Conservation (phyloP, 2,888 invertebrate genomes). For the Chloromyia formosa region DNA sequence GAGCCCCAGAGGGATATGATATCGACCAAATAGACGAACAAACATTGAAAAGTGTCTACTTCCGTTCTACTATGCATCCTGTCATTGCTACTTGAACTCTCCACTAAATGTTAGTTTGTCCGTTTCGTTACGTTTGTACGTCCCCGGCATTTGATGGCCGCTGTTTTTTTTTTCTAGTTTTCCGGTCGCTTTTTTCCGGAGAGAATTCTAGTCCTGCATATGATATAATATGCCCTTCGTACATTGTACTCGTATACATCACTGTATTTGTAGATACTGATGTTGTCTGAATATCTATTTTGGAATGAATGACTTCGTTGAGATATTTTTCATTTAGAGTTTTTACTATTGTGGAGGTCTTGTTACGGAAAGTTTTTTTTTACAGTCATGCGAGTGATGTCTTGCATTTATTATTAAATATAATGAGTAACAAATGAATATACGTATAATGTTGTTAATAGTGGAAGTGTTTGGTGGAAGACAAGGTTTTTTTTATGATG, state of each 20-base stretch:
- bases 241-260: no score
- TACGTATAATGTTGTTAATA: no score
- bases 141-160: not conserved
- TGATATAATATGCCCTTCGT: no score
- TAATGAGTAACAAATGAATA: not conserved
- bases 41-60: no score
- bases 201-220: no score
- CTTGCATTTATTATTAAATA: constrained; percentile 13
- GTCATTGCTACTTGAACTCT: not conserved
- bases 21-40: not conserved
- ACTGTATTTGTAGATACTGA: not conserved
- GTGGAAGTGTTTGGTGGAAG: no score
- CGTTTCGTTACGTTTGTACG: not conserved
- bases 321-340: not conserved
- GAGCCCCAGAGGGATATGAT: not conserved
- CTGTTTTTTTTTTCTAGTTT: constrained; percentile 17
- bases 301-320: not conserved
- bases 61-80: not conserved
- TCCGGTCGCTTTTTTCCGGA: not conserved
- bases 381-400: not conserved
- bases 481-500: no score
- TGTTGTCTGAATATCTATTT: not conserved
- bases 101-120: not conserved
- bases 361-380: not conserved
- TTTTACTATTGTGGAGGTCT: not conserved